Percentiles rank a stretch among this genome's conserved stretches.
Evolutionary conservation across 2,113 vertebrate species (phyloP).

Genomic region (Cyprinodon variegatus): DNA sequence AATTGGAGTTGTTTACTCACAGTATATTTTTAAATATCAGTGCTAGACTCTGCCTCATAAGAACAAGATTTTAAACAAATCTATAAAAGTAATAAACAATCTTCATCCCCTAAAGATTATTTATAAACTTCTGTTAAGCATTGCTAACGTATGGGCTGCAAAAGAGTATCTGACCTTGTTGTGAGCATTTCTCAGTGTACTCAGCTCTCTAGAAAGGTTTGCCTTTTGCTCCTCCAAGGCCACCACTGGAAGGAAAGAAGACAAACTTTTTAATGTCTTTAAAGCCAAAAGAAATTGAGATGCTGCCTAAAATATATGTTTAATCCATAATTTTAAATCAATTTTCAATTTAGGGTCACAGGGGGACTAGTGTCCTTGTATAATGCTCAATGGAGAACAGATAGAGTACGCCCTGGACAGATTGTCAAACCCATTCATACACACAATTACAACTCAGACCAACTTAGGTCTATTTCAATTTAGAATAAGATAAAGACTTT

Average conservation of each 20-base stretch:
- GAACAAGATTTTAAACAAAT: neutral
- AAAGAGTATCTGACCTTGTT: constrained; percentile 73
- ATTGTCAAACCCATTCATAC: neutral
- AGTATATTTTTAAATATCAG: no score
- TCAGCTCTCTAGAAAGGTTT: constrained; percentile 74
- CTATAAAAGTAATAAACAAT: neutral
- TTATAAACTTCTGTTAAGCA: neutral
- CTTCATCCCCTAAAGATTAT: no score
- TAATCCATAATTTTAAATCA: neutral
- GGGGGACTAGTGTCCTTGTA: neutral
- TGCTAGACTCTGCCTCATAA: no score
- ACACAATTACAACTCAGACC: neutral
- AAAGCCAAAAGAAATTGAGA: neutral
- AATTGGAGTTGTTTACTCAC: no score
- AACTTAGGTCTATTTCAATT: neutral
- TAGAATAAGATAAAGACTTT: no score
- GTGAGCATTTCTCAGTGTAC: constrained; percentile 70
- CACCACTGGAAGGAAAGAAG: constrained; percentile 69
- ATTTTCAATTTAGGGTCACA: neutral
- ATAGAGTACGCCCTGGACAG: no score
- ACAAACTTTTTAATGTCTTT: neutral
- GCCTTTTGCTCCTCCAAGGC: constrained; percentile 80
- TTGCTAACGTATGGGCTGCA: neutral
- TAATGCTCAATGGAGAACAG: neutral
- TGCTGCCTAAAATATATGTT: neutral